phyloP scores from a whole-genome alignment of 2,888 invertebrate genomes.

The Drosophila buzzatii region DNA sequence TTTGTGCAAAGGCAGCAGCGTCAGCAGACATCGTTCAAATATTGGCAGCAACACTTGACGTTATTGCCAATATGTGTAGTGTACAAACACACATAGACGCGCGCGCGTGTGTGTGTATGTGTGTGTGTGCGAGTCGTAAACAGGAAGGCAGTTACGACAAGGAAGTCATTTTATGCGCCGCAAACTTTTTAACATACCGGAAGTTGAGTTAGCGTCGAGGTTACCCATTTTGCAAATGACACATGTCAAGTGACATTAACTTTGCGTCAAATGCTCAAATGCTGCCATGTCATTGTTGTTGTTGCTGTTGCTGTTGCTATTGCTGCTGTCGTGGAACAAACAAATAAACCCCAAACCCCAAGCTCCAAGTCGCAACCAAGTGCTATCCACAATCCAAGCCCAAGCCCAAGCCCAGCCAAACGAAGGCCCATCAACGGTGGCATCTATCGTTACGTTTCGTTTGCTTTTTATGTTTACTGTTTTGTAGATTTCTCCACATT shows the following conservation, averaged over 20 bases:
- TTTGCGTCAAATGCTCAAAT: conserved; percentile 77
- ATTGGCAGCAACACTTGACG: conserved; percentile 78
- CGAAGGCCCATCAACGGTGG: conserved; percentile 48
- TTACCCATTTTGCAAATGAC: conserved; percentile 82
- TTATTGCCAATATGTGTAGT: conserved; percentile 76
- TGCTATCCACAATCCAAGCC: conserved; percentile 13
- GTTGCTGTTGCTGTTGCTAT: conserved; percentile 26
- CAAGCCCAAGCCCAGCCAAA: conserved; percentile 34
- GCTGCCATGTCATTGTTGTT: conserved; percentile 36
- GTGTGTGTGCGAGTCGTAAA: conserved; percentile 64
- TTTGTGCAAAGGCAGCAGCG: conserved; percentile 53
- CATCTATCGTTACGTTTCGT: conserved; percentile 79
- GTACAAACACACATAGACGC: conserved; percentile 27
- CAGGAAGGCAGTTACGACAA: conserved; percentile 77
- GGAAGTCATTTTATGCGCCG: conserved; percentile 81
- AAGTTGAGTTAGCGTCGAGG: conserved; percentile 80
- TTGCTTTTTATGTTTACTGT: conserved; percentile 77
- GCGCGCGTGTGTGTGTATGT: background rate
- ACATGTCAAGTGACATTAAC: conserved; percentile 84
- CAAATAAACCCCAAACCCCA: conserved; percentile 64
- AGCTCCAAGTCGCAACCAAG: background rate
- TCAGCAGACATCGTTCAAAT: conserved; percentile 65
- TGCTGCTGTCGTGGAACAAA: conserved; percentile 66
- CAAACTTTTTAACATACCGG: conserved; percentile 82
- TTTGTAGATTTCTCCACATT: conserved; percentile 70